Base-by-base conservation (phyloP, 2,888 invertebrate genomes). In the Chloromyia formosa region DNA sequence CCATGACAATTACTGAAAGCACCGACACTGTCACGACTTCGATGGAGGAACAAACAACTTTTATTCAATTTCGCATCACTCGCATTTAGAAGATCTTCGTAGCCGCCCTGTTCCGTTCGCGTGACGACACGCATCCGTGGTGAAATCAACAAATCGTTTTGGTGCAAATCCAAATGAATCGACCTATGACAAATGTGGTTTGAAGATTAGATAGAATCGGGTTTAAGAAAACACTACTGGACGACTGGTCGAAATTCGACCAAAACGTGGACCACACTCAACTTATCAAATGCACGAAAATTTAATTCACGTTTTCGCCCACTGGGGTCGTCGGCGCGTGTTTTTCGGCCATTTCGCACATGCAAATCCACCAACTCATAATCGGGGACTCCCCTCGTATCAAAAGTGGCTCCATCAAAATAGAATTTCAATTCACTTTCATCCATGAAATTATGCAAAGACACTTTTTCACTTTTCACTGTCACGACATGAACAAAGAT, bases 1-100 rank as follows among this genome's bases (percentile, higher is more conserved):
- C 89, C 88, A 78, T 88, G 86, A 82, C 92, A 92, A 54, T 90
- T 87, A 78, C 90, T 92, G 77, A 93, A 87, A 1, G 92, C 91
- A 9, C 92, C 92, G 0, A 90, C 88, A 23, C 87, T 86, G 14
- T 83, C 84, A 0, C 84, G 84, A 77, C 90, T 88, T 2, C 86
- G 81, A 82, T 92, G 91, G 62, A 92, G 84, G 83, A 89, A 93
- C 82, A 92, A 90, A 81, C 92, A 92, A 49, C 88, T 86, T 16
- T 86, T 79, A 76, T 86, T 86, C 4, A 83, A 82, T 76, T 86
- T 86, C 1, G 83, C 83, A 1, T 81, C 79, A n/a, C 83, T 83
- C 56, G 83, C 86, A 74, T 84, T 81, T 73, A 86, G 83, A 35
- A 77, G 56, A 27, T 4, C 86, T 85, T 3, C 80, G 76, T 64